Evolutionary conservation across 1,140 invertebrate species (phyloP), one percentile per base, ranked within the genome.

Genomic region (Eupeodes corollae): DNA sequence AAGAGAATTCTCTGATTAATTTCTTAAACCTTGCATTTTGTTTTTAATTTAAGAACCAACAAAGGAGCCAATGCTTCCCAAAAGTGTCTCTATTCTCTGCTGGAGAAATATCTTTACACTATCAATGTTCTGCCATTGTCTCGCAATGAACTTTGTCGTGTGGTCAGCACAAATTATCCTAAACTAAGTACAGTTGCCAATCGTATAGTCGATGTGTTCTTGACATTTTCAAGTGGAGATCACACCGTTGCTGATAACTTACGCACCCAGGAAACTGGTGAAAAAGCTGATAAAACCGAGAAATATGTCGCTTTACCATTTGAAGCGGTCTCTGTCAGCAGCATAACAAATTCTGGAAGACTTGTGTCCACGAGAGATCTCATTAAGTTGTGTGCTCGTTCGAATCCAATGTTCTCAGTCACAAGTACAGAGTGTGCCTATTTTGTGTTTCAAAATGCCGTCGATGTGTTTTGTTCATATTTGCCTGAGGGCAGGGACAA

Each of bases 311-410:
- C 59, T 0, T 34, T 67, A 37, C 61, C 60, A 3, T 64, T 59
- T 14, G 59, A 66, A 44, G 52, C 61, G 21, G 46, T 65, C 3
- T 33, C 53, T 3, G 30, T 59, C 0, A 21, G 51, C 13, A 43
- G 35, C 31, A 54, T 52, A 11, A 48, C 68, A 15, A 60, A 61
- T 42, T 63, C 58, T 0, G 77, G 77, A 3, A 74, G 85, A 56
- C 64, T 83, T 14, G 83, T 79, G 15, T 87, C 85, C 1, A 87
- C 84, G 1, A 80, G 92, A 55, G 94, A 98, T 77, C 74, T 98
- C 11, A 81, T 97, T 48, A 96, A 95, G 69, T 91, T 91, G 82
- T 96, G 91, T 62, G 72, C 78, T 12, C 76, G 93, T 59, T 79
- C 88, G 9, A 72, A 79, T 16, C 64, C 78, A 12, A 78, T 83